These are phyloP conservation scores for Eospalax fontanierii DNA, from an alignment of 2,797 vertebrate genomes.

Conservation along the genomic window DNA sequence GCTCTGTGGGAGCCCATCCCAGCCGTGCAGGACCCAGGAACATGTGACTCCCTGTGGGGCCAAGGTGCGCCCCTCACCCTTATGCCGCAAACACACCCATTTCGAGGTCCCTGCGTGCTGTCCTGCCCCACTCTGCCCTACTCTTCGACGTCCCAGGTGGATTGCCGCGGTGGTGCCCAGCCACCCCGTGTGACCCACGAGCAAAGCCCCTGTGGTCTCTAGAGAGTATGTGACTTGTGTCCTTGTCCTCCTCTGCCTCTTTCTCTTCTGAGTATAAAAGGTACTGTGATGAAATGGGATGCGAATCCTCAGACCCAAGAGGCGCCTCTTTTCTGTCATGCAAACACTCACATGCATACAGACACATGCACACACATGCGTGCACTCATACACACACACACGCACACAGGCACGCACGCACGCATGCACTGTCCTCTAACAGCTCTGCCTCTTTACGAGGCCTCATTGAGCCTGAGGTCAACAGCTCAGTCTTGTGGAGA, in stretches of 20 bases:
- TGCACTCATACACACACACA: neutral
- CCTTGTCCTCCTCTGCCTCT: neutral
- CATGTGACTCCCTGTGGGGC: neutral
- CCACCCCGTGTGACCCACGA: neutral
- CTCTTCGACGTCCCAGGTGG: too few species aligned
- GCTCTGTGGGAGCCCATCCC: neutral
- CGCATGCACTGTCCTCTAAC: too few species aligned
- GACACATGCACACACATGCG: too few species aligned
- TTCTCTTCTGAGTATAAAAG: neutral
- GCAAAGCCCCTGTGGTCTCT: neutral
- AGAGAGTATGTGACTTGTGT: neutral
- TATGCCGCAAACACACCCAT: too few species aligned
- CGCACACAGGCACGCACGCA: too few species aligned
- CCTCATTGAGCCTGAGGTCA: neutral
- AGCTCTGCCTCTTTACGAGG: neutral
- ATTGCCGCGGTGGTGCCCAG: too few species aligned
- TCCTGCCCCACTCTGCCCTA: too few species aligned
- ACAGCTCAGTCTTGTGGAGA: neutral
- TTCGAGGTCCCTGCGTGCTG: too few species aligned
- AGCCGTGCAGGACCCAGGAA: neutral
- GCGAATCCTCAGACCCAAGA: too few species aligned
- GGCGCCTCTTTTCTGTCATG: neutral
- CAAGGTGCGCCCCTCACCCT: too few species aligned
- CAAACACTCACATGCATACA: neutral
- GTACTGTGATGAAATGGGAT: neutral